Evolutionary conservation across 1,140 invertebrate species (phyloP).

Genomic region (Pseudomyrmex gracilis): DNA sequence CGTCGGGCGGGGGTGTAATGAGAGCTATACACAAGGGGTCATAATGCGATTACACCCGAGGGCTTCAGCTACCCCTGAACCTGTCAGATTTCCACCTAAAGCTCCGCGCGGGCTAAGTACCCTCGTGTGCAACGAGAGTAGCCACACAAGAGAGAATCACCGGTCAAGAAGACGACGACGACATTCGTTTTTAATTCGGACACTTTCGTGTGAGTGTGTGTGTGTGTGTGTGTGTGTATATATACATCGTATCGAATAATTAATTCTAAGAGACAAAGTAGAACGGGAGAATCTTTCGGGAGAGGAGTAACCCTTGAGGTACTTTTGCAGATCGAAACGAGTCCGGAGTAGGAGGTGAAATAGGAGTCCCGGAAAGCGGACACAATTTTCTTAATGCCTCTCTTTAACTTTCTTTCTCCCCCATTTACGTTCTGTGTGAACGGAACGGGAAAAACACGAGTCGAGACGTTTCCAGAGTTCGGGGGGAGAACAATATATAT

Average conservation of each 20-base stretch:
- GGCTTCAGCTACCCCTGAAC: conserved; percentile 84
- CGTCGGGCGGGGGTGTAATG: conserved; percentile 79
- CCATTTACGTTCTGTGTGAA: conserved; percentile 18
- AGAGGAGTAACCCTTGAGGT: background rate
- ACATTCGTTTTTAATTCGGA: conserved; percentile 3
- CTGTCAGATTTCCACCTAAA: conserved; percentile 79
- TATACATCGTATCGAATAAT: too few relatives aligned
- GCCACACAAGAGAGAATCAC: conserved; percentile 48
- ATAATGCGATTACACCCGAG: conserved; percentile 84
- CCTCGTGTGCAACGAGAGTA: conserved; percentile 71
- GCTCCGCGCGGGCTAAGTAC: conserved; percentile 77
- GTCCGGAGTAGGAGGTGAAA: background rate
- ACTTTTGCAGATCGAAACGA: conserved; percentile 16
- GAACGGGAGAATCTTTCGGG: background rate
- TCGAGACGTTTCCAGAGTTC: background rate
- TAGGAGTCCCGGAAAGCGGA: conserved; percentile 29
- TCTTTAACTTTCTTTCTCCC: background rate
- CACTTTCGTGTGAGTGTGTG: background rate
- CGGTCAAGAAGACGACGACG: background rate
- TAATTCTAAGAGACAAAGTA: background rate
- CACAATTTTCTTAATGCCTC: conserved; percentile 39
- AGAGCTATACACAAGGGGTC: conserved; percentile 80
- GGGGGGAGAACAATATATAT: conserved; percentile 1
- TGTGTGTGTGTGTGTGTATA: too few relatives aligned
- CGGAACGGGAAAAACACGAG: conserved; percentile 1